Conservation (phyloP, 2,797 vertebrate genomes). For the Numenius phaeopus region DNA sequence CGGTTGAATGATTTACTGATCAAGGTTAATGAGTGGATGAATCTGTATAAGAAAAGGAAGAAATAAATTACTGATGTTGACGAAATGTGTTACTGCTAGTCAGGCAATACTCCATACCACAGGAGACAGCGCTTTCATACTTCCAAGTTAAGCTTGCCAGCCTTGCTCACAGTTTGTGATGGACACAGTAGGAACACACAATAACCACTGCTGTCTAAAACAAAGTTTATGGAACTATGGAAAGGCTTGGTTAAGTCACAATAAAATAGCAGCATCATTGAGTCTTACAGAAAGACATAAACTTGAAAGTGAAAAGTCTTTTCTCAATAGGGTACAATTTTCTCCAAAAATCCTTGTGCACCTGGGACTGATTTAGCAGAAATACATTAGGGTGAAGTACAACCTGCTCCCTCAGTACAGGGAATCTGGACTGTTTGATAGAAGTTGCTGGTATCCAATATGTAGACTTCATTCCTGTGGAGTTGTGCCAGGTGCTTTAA, state of each 20-base stretch:
- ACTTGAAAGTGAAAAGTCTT: background rate
- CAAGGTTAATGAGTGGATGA: background rate
- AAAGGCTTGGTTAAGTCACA: background rate
- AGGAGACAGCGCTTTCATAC: background rate
- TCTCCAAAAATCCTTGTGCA: background rate
- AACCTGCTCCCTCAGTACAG: background rate
- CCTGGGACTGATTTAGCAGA: background rate
- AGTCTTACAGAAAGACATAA: background rate
- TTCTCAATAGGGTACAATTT: background rate
- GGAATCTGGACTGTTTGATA: background rate
- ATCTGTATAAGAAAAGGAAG: background rate
- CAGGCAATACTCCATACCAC: background rate
- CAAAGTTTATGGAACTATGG: background rate
- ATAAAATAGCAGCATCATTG: background rate
- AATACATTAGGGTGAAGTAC: background rate
- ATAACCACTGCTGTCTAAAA: background rate
- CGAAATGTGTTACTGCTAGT: background rate
- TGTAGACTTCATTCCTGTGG: background rate
- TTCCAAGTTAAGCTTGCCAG: background rate
- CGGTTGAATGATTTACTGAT: background rate
- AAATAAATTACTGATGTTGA: background rate
- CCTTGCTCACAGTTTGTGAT: background rate
- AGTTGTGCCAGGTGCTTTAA: background rate
- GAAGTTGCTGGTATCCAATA: background rate
- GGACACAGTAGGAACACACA: background rate